Percentiles rank a stretch among this genome's conserved stretches.
phyloP scores from a whole-genome alignment of 1,140 invertebrate genomes.

The Achroia grisella region DNA sequence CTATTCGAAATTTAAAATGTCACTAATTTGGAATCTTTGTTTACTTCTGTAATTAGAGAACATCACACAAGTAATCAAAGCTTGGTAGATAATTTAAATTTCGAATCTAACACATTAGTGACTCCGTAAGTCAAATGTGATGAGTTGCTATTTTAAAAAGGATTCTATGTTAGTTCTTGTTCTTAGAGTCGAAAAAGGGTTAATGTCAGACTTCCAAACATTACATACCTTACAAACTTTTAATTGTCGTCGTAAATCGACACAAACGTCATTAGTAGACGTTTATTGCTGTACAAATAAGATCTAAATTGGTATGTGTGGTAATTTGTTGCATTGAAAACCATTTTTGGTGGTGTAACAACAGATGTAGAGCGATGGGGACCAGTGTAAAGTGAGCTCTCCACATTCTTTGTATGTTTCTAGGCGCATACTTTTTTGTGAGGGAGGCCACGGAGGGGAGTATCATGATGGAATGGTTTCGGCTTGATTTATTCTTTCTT shows the following conservation, averaged over 20 bases:
- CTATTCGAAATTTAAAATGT: too few species aligned
- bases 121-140: too few species aligned
- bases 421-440: constrained; percentile 17
- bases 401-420: constrained; percentile 37
- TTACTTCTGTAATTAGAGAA: too few species aligned
- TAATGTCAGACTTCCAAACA: constrained; percentile 5
- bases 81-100: too few species aligned
- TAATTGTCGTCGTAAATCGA: background rate
- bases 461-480: constrained; percentile 17
- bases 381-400: constrained; percentile 29
- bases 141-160: too few species aligned
- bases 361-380: constrained; percentile 46
- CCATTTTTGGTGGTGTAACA: constrained; percentile 23
- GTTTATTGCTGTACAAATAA: constrained; percentile 12
- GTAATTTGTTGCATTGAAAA: constrained; percentile 23
- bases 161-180: too few species aligned
- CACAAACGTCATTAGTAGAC: background rate
- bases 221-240: constrained; percentile 1
- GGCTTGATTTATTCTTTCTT: constrained; percentile 59
- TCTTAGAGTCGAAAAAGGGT: constrained; percentile 7
- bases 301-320: constrained; percentile 26
- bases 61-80: too few species aligned
- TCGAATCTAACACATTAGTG: too few species aligned
- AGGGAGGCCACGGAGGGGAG: constrained; percentile 15
- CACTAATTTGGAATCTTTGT: too few species aligned